Base-by-base conservation (phyloP, 2,797 vertebrate genomes). In the Amniataba percoides region DNA sequence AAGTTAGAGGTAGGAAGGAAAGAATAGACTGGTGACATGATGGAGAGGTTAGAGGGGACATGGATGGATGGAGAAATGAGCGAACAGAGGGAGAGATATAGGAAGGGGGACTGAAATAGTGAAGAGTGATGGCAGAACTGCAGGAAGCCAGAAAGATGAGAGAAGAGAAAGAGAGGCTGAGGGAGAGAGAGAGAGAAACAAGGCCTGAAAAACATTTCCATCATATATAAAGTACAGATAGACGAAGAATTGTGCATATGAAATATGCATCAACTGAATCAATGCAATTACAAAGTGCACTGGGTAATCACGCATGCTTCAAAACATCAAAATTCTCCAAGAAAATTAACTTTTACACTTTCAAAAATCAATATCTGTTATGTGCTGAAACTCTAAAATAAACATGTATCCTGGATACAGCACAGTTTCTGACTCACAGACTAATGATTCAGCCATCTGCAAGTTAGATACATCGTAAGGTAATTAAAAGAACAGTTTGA, bases 11-110 rank as follows among this genome's bases (percentile, higher is more conserved):
- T 59, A 69, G 81, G 65, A 80, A 83, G 66, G 74, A 77, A 78
- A 78, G 76, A 89, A 69, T 65, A 68, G 72, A 81, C 14, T 18
- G 67, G 62, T 81, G 72, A 81, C 62, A 73, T 92, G 77, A 91
- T 85, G 75, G 76, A 88, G 75, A 64, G 78, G 69, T 75, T 77
- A 48, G 59, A 51, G 45, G 59, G 51, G 67, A 83, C 52, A 60
- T 74, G 80, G 83, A 74, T 77, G 75, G 80, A 61, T 71, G 80
- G 60, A 73, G 74, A 68, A 71, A 82, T 59, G 55, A 80, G 64
- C 12, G 65, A 78, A 71, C 67, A 21, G 74, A 76, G 74, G 51
- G 40, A 46, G 23, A 53, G 62, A 61, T 31, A 55, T 25, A 59
- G 49, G 74, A 83, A 68, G 52, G 80, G 43, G 34, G 42, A 67